Evolutionary conservation across 2,888 invertebrate genomes (phyloP), one percentile per base, ranked within the genome.

Genomic region (Uloborus plumipes): DNA sequence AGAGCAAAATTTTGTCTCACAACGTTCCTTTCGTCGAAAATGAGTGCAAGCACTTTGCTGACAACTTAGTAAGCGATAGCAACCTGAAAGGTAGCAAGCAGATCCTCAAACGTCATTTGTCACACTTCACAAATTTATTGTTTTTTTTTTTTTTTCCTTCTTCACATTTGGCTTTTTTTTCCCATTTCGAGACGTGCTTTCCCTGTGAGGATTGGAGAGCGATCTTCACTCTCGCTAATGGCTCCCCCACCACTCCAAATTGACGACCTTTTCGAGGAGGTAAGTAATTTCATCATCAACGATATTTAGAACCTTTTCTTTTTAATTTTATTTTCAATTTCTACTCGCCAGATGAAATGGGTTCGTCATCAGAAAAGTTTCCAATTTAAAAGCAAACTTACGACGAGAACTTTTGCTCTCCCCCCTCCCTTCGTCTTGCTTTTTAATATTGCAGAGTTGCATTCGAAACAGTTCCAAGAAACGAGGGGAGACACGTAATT

Each of bases 141-240:
- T 20, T 20, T n/a, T 20, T 50, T 49, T 61, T 65, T 65, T 31
- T 20, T 20, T n/a, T 20, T 50, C 22, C 66, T 65, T 65, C 50
- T 75, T 75, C 67, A 75, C 66, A 67, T 75, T 59, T 59, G 66
- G 59, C 59, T 75, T 66, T 64, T 75, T 75, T 75, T 67, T 59
- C 50, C 61, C 59, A 50, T 49, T 59, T 67, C 26, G 67, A 14
- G n/a, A 20, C 18, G 18, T 13, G 1, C 6, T 20, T 39, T 55
- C 55, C 65, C 39, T 6, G 39, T 39, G 39, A 39, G 39, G 39
- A 39, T 39, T 39, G 39, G 39, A 39, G 39, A 65, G 51, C 74
- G 74, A 65, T 74, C 65, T 55, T 39, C 18, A 50, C 22, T 50
- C 59, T 65, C 39, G 39, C 59, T 75, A 75, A 75, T 75, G 75